A percentile compares a stretch with the other conserved stretches of the same genome.
These are phyloP conservation scores for Camelus bactrianus DNA, from an alignment of 2,113 vertebrate genomes.

Conservation along the genomic window DNA sequence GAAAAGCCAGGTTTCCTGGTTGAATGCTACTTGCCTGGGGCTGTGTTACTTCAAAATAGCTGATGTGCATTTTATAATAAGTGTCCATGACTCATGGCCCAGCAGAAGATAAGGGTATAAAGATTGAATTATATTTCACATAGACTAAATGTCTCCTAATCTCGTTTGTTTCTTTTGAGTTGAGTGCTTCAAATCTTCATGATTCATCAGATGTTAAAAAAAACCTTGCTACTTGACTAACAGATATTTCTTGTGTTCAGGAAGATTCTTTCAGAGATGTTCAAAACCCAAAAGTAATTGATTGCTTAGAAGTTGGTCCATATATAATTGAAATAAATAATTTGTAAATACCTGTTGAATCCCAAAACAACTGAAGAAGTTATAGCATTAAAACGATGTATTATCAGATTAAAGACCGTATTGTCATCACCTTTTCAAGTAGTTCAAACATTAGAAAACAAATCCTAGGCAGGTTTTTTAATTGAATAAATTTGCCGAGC, in stretches of 20 bases:
- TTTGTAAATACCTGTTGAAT: conserved; percentile 64
- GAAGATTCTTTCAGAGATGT: conserved; percentile 51
- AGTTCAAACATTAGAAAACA: conserved; percentile 21
- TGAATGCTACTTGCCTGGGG: conserved; percentile 46
- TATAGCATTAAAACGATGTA: background rate
- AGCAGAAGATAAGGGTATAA: conserved; percentile 24
- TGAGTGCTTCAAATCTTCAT: conserved; percentile 36
- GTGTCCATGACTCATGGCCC: conserved; percentile 2
- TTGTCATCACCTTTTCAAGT: conserved; percentile 25
- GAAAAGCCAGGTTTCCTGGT: conserved; percentile 46
- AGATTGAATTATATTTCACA: conserved; percentile 59
- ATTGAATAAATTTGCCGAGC: background rate
- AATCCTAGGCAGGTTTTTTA: background rate
- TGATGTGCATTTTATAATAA: conserved; percentile 21
- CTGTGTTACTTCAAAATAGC: conserved; percentile 6
- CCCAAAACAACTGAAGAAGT: conserved; percentile 42
- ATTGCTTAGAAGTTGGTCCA: conserved; percentile 30
- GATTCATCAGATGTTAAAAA: background rate
- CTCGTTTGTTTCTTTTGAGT: background rate
- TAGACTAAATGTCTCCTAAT: conserved; percentile 38
- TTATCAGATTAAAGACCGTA: conserved; percentile 28
- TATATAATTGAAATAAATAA: conserved; percentile 43
- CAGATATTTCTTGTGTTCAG: background rate
- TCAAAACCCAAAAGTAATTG: conserved; percentile 50
- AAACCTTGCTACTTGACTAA: background rate